Conservation (phyloP, 2,797 vertebrate genomes). For the Gouania willdenowi region DNA sequence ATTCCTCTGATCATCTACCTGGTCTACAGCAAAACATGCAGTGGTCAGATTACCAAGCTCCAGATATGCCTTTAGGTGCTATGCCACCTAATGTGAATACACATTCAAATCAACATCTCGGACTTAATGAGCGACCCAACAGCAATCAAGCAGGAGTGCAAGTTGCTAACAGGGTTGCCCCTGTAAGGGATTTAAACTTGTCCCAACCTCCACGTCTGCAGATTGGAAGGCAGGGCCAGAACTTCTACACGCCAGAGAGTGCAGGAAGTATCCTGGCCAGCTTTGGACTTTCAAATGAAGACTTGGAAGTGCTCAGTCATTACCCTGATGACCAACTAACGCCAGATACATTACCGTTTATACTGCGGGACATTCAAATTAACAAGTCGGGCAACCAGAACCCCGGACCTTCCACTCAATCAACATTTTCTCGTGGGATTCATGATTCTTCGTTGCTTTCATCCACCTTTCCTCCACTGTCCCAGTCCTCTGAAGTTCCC, state of each 20-base stretch:
- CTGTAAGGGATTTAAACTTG: constrained; percentile 13
- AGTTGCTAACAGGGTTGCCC: constrained; percentile 40
- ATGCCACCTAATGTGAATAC: constrained; percentile 16
- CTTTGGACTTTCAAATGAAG: constrained; percentile 91
- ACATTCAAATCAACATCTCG: constrained; percentile 35
- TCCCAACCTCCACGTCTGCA: constrained; percentile 22
- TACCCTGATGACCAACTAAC: constrained; percentile 91
- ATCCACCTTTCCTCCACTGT: constrained; percentile 5
- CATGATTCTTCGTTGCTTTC: constrained; percentile 10
- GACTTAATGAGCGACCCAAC: constrained; percentile 32
- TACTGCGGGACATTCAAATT: constrained; percentile 86
- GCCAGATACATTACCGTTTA: constrained; percentile 88
- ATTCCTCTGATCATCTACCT: constrained; percentile 40
- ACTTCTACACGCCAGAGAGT: constrained; percentile 84
- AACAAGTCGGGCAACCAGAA: constrained; percentile 76
- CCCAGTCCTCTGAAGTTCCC: constrained; percentile 44
- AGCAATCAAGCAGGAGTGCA: constrained; percentile 30
- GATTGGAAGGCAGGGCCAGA: constrained; percentile 51
- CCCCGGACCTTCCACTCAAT: constrained; percentile 6
- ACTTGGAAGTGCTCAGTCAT: constrained; percentile 89
- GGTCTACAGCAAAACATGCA: constrained; percentile 50
- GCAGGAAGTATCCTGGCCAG: constrained; percentile 89
- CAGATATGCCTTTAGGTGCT: constrained; percentile 56
- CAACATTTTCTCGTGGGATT: constrained; percentile 20
- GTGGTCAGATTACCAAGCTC: constrained; percentile 62